A percentile compares a stretch with the other conserved stretches of the same genome.
Evolutionary conservation across 1,140 invertebrate genomes (phyloP).

Genomic region (Tetramorium simillimum): DNA sequence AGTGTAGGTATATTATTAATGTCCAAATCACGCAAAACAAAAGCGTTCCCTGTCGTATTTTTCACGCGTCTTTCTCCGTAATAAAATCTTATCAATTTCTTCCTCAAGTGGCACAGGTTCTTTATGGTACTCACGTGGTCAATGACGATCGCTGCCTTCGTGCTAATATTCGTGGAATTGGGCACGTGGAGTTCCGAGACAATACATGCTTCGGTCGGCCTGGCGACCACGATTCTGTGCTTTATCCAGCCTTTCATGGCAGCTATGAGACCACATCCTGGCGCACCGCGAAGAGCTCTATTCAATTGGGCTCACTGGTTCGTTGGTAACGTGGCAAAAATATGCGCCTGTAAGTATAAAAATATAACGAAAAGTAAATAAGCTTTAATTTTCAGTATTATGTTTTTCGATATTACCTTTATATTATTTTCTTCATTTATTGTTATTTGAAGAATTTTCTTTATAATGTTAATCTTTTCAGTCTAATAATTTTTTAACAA

Average conservation of each 20-base stretch:
- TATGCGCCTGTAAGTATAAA: slow-evolving; percentile 92
- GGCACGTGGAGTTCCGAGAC: slow-evolving; percentile 91
- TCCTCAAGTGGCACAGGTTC: slow-evolving; percentile 91
- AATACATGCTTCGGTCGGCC: slow-evolving; percentile 93
- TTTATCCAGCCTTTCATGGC: slow-evolving; percentile 95
- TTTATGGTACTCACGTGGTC: slow-evolving; percentile 94
- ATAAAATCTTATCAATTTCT: slow-evolving; percentile 55
- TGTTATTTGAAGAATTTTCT: background rate
- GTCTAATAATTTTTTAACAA: background rate
- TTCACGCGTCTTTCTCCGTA: background rate
- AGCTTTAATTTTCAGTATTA: background rate
- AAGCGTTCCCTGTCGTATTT: background rate
- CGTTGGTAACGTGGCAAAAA: slow-evolving; percentile 96
- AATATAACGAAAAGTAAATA: background rate
- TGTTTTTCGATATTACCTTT: background rate
- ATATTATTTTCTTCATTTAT: background rate
- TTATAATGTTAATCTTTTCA: background rate
- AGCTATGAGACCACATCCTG: slow-evolving; percentile 94
- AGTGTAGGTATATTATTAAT: slow-evolving; percentile 18
- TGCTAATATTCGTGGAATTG: slow-evolving; percentile 94
- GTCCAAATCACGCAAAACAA: slow-evolving; percentile 1
- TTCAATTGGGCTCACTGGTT: slow-evolving; percentile 99
- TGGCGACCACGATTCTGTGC: slow-evolving; percentile 91
- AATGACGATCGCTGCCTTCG: slow-evolving; percentile 91
- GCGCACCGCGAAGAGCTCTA: slow-evolving; percentile 91